Evolutionary conservation across 2,888 invertebrate species (phyloP), one percentile per base, ranked within the genome.

Genomic region (Pinctada fucata): DNA sequence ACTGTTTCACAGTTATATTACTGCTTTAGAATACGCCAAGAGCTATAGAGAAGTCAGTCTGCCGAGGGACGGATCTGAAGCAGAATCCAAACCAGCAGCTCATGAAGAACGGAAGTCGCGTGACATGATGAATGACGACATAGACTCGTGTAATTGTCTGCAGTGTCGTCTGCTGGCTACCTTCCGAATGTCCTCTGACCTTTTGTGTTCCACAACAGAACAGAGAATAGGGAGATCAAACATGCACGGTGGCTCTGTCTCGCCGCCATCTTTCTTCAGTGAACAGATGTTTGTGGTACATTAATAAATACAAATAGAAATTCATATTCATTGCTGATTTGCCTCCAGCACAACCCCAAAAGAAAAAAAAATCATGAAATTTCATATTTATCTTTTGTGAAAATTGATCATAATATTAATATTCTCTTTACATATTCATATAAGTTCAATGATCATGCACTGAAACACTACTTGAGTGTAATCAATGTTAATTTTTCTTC

Each of bases 91-190:
- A 31, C 31, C 31, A 31, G 31, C 31, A 31, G 31, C 31, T 31
- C 31, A 31, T 1, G 31, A 31, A 31, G 31, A 31, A 31, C 31
- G 31, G 58, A 58, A 58, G 13, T 58, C 8, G 1, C 6, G 13
- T 58, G 13, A 58, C 13, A 13, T 58, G 58, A 10, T 13, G 0
- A 6, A 6, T 13, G 13, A 58, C 58, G 13, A 58, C 3, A 52
- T 47, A 45, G 72, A 72, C 31, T 10, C 13, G 13, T 58, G 72
- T 16, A 72, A 58, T 58, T 72, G 72, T 52, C 52, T 72, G 31
- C 72, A 52, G 10, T 72, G 72, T 72, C 72, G 52, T 31, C 49
- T 72, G 5, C 58, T 72, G 8, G 13, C 72, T 6, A 50, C 58
- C 47, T 72, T 72, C 58, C 51, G 50, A 10, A 52, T 52, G 6